Percentiles rank a stretch among this genome's conserved stretches.
phyloP scores from a whole-genome alignment of 2,888 invertebrate species.

The Volucella zonaria region DNA sequence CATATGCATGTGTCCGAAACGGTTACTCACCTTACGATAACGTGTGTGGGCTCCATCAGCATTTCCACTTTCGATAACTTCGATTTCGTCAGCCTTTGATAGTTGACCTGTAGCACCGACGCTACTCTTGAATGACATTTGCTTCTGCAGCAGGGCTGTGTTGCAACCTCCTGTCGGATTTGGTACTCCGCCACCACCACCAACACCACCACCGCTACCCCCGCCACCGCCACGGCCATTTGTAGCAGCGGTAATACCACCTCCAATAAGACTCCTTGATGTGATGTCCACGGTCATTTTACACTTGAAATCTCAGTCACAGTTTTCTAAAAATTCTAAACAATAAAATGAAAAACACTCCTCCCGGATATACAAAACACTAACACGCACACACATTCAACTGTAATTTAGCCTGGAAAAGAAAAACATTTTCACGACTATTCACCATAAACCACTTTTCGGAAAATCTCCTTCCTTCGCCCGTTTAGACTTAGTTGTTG shows the following conservation, averaged over 20 bases:
- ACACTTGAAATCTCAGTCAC: conserved; percentile 2
- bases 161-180: conserved; percentile 80
- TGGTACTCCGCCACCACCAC: conserved; percentile 81
- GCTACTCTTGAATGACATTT: conserved; percentile 81
- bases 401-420: conserved; percentile 35
- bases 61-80: conserved; percentile 80
- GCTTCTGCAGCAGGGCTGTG: conserved; percentile 80
- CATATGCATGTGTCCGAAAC: conserved; percentile 1
- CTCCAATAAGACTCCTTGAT: conserved; percentile 64
- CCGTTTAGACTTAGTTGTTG: not conserved
- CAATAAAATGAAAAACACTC: not conserved
- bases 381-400: conserved; percentile 20
- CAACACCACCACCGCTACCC: conserved; percentile 73
- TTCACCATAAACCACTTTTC: conserved; percentile 16
- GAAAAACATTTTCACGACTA: conserved; percentile 34
- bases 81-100: conserved; percentile 81
- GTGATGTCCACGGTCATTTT: conserved; percentile 72
- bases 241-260: conserved; percentile 64
- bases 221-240: conserved; percentile 74
- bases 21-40: conserved; percentile 78
- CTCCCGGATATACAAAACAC: conserved; percentile 31
- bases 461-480: conserved; percentile 12
- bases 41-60: conserved; percentile 77
- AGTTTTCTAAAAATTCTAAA: too few species aligned
- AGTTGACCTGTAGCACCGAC: conserved; percentile 78